phyloP scores from a whole-genome alignment of 2,797 vertebrate species.

The Xenopus petersii region DNA sequence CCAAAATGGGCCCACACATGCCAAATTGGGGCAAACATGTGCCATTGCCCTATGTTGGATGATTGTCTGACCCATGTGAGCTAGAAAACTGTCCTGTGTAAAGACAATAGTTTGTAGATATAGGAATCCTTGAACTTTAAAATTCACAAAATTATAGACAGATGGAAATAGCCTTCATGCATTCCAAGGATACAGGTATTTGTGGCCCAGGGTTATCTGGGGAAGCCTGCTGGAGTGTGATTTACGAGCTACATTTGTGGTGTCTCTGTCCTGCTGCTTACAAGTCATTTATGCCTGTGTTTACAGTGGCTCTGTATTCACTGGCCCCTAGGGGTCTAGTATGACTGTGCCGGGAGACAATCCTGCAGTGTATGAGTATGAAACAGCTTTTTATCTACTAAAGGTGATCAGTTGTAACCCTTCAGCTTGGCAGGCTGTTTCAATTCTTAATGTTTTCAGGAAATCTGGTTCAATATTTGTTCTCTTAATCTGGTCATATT shows the following conservation, averaged over 20 bases:
- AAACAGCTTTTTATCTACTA: background rate
- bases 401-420: background rate
- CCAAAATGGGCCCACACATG: too few relatives aligned
- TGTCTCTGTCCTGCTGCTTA: background rate
- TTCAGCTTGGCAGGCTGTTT: background rate
- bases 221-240: background rate
- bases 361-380: background rate
- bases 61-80: too few relatives aligned
- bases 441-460: background rate
- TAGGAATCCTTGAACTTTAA: too few relatives aligned
- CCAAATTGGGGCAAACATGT: too few relatives aligned
- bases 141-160: too few relatives aligned
- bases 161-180: too few relatives aligned
- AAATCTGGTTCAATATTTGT: background rate
- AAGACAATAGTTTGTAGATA: too few relatives aligned
- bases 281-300: conserved; percentile 14
- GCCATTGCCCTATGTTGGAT: too few relatives aligned
- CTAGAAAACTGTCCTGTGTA: too few relatives aligned
- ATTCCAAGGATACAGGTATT: too few relatives aligned
- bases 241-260: background rate
- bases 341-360: background rate
- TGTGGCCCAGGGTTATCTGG: background rate
- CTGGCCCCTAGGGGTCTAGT: background rate
- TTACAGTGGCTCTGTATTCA: conserved; percentile 1
- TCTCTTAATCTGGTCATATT: too few relatives aligned